Evolutionary conservation across 2,888 invertebrate species (phyloP), one percentile per base, ranked within the genome.

Genomic region (Drosophila maculinotata): DNA sequence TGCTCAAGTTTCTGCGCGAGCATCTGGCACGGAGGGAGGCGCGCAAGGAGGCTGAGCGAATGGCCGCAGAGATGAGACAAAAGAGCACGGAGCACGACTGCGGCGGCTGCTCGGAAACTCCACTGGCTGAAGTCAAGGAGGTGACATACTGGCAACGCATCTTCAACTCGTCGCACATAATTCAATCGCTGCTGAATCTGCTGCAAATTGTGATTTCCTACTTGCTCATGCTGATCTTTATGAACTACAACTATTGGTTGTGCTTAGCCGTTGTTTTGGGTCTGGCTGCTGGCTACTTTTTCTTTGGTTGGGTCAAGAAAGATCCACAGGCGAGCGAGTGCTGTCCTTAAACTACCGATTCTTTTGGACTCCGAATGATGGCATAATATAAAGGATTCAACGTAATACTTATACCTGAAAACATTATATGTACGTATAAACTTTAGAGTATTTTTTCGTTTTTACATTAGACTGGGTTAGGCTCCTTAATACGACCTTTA

Each of bases 1-100:
- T 97, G 0, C 93, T 99, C 2, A 99, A 99, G 92, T 98, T 97
- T 92, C 95, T 92, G 87, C 90, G 94, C 0, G 93, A 93, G 78
- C 92, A 83, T 9, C 68, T 89, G 33, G 42, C 85, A 14, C 74
- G 82, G 2, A 62, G 73, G 17, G 78, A 79, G 3, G 76, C 79
- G 0, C 81, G 81, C 14, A 76, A 73, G 41, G 79, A 86, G 58
- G 65, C 74, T 1, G 78, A 86, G 28, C 75, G 82, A 5, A 47
- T 76, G 30, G 80, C 84, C 6, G 54, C 59, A 41, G 87, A 83
- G 59, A 49, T 81, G 12, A 78, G 78, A 6, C 71, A 59, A 1
- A 89, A 87, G 56, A 71, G 30, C 12, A 65, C 48, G 31, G 59
- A 20, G 0, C 69, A 54, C 9, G 56, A 60, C 8, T 68, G 71